Evolutionary conservation across 37 sponge, comb jelly and placozoan species (phyloP).

Genomic region (Hormiphora californensis): DNA sequence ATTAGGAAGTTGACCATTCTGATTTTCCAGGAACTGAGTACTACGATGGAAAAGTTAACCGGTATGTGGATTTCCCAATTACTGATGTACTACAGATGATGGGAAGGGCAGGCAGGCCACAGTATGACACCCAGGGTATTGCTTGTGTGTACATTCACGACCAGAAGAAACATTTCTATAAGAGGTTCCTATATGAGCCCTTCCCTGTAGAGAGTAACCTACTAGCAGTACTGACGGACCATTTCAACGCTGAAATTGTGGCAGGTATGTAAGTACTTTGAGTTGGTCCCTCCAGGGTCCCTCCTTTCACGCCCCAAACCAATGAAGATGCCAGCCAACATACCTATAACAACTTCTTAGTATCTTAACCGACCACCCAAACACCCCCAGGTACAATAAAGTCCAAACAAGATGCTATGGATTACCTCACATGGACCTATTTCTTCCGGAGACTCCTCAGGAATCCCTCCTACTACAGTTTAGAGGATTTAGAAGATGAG

Average conservation of each 20-base stretch:
- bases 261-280: too few species aligned
- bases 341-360: too few species aligned
- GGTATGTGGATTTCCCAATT: constrained; percentile 96
- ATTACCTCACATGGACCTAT: constrained; percentile 98
- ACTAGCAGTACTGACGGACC: constrained; percentile 82
- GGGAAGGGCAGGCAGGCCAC: constrained; percentile 98
- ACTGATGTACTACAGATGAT: constrained; percentile 99
- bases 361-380: too few species aligned
- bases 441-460: constrained; percentile 88
- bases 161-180: constrained; percentile 95
- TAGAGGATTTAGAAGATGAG: constrained; percentile 55
- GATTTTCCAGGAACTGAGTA: too few species aligned
- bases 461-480: constrained; percentile 74
- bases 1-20: too few species aligned
- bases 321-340: too few species aligned
- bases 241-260: constrained; percentile 96
- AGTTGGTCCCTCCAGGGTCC: too few species aligned
- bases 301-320: too few species aligned
- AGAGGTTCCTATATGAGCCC: constrained; percentile 97
- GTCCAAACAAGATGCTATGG: constrained; percentile 88
- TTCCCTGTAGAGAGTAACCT: constrained; percentile 97
- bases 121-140: constrained; percentile 91
- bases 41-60: constrained; percentile 90
- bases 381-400: constrained; percentile 87
- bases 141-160: constrained; percentile 93